Evolutionary conservation across 1,140 invertebrate species (phyloP), one percentile per base, ranked within the genome.

Genomic region (Diachasma alloeum): DNA sequence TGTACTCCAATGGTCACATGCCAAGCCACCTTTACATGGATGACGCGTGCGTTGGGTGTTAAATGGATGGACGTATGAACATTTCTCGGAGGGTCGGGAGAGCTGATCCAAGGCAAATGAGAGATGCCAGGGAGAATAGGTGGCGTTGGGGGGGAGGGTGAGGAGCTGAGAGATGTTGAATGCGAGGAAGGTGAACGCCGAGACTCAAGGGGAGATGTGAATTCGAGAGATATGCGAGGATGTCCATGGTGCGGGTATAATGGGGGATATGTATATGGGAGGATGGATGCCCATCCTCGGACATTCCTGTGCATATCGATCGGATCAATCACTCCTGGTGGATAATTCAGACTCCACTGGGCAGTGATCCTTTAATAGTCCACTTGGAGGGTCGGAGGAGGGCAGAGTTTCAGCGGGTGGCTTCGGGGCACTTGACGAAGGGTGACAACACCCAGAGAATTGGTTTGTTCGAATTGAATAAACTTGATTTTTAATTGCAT

Each of bases 331-430:
- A 39, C 36, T 53, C 26, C 42, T 22, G n/a, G 8, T 63, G 48
- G 53, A 39, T 73, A 36, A 73, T 63, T 39, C 46, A 63, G 36
- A 73, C 37, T 53, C 53, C 53, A 73, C 10, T 13, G 72, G 56
- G 31, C 46, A 63, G 9, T 63, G 6, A 8, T 15, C 31, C 39
- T 9, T 36, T 69, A 37, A 39, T 69, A 13, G 31, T 69, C 19
- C 13, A 13, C 17, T 69, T 10, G 19, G 44, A 2, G 44, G 44
- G n/a, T 9, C 2, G 39, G 39, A 42, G 39, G 39, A 42, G 39
- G 3, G 1, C 39, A 4, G 9, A 2, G 39, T 42, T 42, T 42
- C 39, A 6, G 2, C 39, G 39, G 39, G 39, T 42, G 39, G 31
- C 31, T 31, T 31, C 9, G 9, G 39, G 39, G 9, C 13, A 13